phyloP scores from a whole-genome alignment of 2,113 vertebrate genomes.

The Channa maculata region DNA sequence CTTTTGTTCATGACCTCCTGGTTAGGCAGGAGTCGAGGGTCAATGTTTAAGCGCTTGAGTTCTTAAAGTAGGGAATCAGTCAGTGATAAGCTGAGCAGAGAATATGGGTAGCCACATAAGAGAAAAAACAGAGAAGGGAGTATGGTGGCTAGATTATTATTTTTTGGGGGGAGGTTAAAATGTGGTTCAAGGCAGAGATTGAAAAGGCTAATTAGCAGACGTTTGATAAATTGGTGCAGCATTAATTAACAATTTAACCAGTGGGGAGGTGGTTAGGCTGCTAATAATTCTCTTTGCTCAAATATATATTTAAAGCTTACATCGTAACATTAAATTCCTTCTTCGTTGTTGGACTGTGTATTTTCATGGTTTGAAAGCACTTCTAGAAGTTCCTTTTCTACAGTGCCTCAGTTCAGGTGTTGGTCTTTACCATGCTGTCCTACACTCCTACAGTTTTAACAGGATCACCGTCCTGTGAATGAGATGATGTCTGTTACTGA shows the following conservation, averaged over 20 bases:
- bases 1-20: slow-evolving; percentile 46
- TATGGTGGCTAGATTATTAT: slow-evolving; percentile 58
- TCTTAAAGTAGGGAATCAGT: slow-evolving; percentile 66
- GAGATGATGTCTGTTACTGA: slow-evolving; percentile 42
- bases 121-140: slow-evolving; percentile 41
- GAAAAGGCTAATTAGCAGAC: slow-evolving; percentile 89
- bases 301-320: slow-evolving; percentile 28
- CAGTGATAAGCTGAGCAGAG: slow-evolving; percentile 61
- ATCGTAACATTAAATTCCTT: slow-evolving; percentile 17
- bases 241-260: slow-evolving; percentile 87
- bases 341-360: slow-evolving; percentile 7
- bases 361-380: slow-evolving; percentile 9
- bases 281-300: background rate
- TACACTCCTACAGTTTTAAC: background rate
- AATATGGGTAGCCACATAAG: slow-evolving; percentile 42
- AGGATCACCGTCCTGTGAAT: slow-evolving; percentile 16
- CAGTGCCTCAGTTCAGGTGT: slow-evolving; percentile 7
- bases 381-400: background rate
- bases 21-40: slow-evolving; percentile 62
- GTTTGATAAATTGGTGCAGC: slow-evolving; percentile 85
- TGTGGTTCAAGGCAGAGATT: slow-evolving; percentile 80
- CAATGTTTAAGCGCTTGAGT: slow-evolving; percentile 64
- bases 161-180: slow-evolving; percentile 54
- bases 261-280: slow-evolving; percentile 62
- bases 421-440: background rate